Evolutionary conservation across 1,140 invertebrate species (phyloP), one percentile per base, ranked within the genome.

Genomic region (Neodiprion lecontei): DNA sequence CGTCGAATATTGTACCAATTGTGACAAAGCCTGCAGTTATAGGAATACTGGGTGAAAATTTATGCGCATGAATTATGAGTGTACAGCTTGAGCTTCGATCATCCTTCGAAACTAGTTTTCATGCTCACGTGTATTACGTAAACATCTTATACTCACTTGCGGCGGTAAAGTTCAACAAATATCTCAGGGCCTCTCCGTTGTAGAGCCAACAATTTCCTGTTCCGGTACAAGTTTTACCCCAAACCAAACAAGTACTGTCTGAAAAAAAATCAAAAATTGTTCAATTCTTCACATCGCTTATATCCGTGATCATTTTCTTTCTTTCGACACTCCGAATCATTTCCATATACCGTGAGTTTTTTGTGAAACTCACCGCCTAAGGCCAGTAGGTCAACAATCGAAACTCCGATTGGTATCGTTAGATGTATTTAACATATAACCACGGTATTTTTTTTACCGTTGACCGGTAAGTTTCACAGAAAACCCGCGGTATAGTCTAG

Each of bases 201-300:
- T 93, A 94, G 1, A 94, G 83, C 93, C 93, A 94, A 82, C 93
- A 94, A 80, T 94, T 94, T 72, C 93, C 93, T 65, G 90, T 93
- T 70, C 91, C 91, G 7, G 90, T 88, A 79, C 93, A 94, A 10
- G 93, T 94, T 82, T 92, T 93, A 14, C 93, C 93, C 93, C 93
- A 94, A 12, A 94, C 91, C 1, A 94, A 79, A 79, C 93, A 94
- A 14, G 92, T 91, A 65, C 89, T 90, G 87, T 92, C 92, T 93
- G 79, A 14, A 86, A 87, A 76, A 79, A 72, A 81, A 49, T 21
- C 72, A 48, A 69, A 75, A 69, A 74, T 40, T 3, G 28, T 40
- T 40, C 28, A 40, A 40, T 40, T 3, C 5, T 3, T 40, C 28
- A 40, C 28, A 40, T 40, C 28, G 28, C 28, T 40, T 40, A 40